phyloP scores from a whole-genome alignment of 2,797 vertebrate genomes.

The Eremophila alpestris region DNA sequence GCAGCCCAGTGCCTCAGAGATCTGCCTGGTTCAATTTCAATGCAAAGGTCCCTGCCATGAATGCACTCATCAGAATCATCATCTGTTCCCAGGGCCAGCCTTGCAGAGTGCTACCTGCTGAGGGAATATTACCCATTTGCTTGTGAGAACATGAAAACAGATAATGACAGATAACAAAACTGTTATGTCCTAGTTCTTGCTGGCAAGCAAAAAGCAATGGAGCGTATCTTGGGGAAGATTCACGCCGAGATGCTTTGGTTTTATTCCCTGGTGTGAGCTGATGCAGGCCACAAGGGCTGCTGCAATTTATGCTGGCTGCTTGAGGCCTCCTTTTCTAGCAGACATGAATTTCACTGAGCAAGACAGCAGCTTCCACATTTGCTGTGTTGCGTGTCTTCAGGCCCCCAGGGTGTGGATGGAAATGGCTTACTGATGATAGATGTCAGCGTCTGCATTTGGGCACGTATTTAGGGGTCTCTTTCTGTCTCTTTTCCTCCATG shows the following conservation, averaged over 20 bases:
- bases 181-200: neutral
- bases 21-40: neutral
- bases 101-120: constrained; percentile 34
- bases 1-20: neutral
- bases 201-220: neutral
- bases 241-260: neutral
- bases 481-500: neutral
- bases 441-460: neutral
- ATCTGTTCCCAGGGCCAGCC: neutral
- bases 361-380: neutral
- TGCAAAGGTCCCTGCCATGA: neutral
- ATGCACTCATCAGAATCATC: neutral
- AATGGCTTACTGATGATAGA: neutral
- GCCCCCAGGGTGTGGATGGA: neutral
- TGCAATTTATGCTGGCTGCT: neutral
- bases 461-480: neutral
- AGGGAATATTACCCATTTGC: constrained; percentile 11
- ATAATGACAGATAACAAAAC: constrained; percentile 45
- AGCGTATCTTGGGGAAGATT: neutral
- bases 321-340: neutral
- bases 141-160: constrained; percentile 49
- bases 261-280: neutral
- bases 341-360: neutral
- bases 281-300: neutral
- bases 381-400: neutral